Conservation (phyloP, 2,113 vertebrate genomes). For the Scophthalmus maximus region DNA sequence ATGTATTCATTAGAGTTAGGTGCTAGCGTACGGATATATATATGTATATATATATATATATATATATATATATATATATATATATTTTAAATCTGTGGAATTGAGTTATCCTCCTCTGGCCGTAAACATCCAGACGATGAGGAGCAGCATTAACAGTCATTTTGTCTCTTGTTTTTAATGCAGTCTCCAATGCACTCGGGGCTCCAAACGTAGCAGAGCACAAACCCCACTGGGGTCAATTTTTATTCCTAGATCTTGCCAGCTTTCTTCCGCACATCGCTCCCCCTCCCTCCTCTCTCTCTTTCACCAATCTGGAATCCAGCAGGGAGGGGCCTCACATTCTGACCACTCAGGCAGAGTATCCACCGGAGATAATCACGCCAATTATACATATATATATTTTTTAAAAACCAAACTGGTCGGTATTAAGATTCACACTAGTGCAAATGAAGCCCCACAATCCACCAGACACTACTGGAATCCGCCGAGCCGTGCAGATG, state of each 20-base stretch:
- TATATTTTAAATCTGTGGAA: no score
- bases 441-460: conserved; percentile 26
- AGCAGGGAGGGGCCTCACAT: neutral
- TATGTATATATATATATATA: no score
- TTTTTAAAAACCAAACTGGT: conserved; percentile 13
- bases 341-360: conserved; percentile 11
- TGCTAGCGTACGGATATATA: no score
- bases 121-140: no score
- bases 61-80: no score
- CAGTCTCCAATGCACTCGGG: conserved; percentile 25
- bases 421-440: conserved; percentile 2
- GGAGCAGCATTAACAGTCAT: neutral
- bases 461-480: conserved; percentile 7
- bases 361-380: conserved; percentile 17
- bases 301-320: neutral
- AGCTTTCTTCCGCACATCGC: conserved; percentile 18
- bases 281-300: neutral
- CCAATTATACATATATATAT: conserved; percentile 18
- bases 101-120: no score
- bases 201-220: conserved; percentile 34
- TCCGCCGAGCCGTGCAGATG: neutral
- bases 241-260: conserved; percentile 53
- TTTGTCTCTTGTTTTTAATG: neutral
- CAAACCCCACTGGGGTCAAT: conserved; percentile 35
- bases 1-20: neutral